Evolutionary conservation across 2,888 invertebrate genomes (phyloP), one percentile per base, ranked within the genome.

Genomic region (Drosophila acutilabella): DNA sequence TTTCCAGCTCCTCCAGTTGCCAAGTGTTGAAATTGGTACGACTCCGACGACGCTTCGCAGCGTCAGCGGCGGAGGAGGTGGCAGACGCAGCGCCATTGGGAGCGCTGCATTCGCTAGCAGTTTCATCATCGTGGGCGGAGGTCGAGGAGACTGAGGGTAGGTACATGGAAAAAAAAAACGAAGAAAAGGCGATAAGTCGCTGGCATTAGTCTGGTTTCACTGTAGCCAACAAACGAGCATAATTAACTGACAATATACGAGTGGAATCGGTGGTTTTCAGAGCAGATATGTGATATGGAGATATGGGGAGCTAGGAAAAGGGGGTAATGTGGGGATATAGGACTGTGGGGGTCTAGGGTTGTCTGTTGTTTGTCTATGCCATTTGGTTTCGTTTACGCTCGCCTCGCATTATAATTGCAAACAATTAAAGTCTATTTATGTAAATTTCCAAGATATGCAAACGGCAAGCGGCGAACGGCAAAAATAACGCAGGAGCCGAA

Each of bases 21-120:
- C 97, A 97, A 90, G 96, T 96, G 93, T 96, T 97, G 93, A 98
- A 98, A 93, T 98, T 98, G 74, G 98, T 98, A 81, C 98, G 94
- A 71, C 98, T 98, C 78, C 98, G 94, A 80, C 98, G 94, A 71
- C 98, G 93, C 92, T 98, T 98, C 68, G 96, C 94, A 64, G 94
- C 57, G 1, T 47, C 41, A n/a, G 50, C 18, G 13, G 66, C 72
- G 6, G 62, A 6, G 10, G 6, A 23, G 23, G 23, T 6, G 6
- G 33, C 48, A 36, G 33, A 8, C 14, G 58, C 50, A 7, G 56
- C 14, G 10, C 30, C 38, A 5, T 51, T 30, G 18, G 59, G 70
- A 16, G 56, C 64, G 57, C 79, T 74, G 81, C 95, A 95, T 92
- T 95, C 95, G 42, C 95, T 95, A 72, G 75, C 54, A 54, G 78